Evolutionary conservation across 2,113 vertebrate genomes (phyloP), one percentile per base, ranked within the genome.

Genomic region (Acrocephalus arundinaceus): DNA sequence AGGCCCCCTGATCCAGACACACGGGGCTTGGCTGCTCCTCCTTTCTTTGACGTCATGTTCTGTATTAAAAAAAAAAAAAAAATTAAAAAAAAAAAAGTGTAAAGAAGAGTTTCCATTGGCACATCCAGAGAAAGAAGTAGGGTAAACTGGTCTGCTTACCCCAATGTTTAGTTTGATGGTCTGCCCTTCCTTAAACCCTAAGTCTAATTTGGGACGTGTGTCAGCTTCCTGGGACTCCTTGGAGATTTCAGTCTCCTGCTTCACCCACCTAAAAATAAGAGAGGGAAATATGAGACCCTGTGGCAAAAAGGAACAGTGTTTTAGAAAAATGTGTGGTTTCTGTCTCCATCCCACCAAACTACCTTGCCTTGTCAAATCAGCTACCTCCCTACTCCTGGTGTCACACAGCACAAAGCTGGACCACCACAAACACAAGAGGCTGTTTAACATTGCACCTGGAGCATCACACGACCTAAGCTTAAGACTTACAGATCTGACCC

Each of bases 101-200:
- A 54, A 79, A 61, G 55, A 77, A 59, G 19, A n/a, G 27, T 45
- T 3, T 76, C 18, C 30, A 46, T 5, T 2, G 2, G 25, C 10
- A 57, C 11, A 77, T 23, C 8, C 71, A 71, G 6, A 75, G 27
- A 62, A 80, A 74, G 78, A 67, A 52, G 68, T 37, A 68, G 37
- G 24, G 15, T 80, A 66, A 67, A 52, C 18, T 63, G n/a, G 21
- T 35, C 57, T 66, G 79, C 98, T 97, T 97, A 99, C 99, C 98
- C 99, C 99, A 59, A 99, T 99, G 95, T 99, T 99, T 62, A 99
- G 97, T 87, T 99, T 99, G 93, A 99, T 99, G 51, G 99, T 99
- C 96, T 99, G 99, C 49, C 99, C 99, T 96, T 99, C 99, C 97
- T 99, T 99, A 96, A 99, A 99, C 46, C 99, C 99, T 43, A 99